Percentiles rank a stretch among this genome's conserved stretches.
Conservation (phyloP, 2,888 invertebrate species). For the Drosophila koepferae region DNA sequence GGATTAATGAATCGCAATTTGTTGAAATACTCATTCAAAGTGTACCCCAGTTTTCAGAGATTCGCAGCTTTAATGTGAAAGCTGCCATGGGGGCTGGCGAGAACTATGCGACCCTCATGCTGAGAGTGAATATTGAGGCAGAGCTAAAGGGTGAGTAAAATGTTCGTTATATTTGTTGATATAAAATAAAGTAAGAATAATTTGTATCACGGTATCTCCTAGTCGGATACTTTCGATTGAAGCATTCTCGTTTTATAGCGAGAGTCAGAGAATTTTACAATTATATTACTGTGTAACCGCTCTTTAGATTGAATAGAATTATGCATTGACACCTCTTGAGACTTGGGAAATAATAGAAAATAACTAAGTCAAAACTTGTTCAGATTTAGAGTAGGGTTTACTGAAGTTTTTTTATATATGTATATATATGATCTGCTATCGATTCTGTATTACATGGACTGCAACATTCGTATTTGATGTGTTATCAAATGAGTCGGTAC, state of each 20-base stretch:
- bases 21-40: constrained; percentile 31
- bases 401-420: no score
- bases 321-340: no score
- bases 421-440: no score
- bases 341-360: no score
- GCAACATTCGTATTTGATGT: not conserved
- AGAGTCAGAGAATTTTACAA: no score
- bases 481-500: not conserved
- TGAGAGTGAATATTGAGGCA: constrained; percentile 61
- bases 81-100: constrained; percentile 69
- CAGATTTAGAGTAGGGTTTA: no score
- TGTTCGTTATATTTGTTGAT: not conserved
- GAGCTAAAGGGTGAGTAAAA: constrained; percentile 53
- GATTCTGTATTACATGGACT: not conserved
- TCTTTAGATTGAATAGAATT: no score
- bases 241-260: no score
- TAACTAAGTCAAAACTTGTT: no score
- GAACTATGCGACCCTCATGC: constrained; percentile 77
- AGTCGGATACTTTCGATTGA: no score
- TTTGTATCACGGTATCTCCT: not conserved
- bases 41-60: constrained; percentile 54
- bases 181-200: not conserved
- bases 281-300: no score
- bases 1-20: constrained; percentile 71
- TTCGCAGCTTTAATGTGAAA: constrained; percentile 54